Conservation (phyloP, 2,113 vertebrate genomes). For the Sakesphorus luctuosus region DNA sequence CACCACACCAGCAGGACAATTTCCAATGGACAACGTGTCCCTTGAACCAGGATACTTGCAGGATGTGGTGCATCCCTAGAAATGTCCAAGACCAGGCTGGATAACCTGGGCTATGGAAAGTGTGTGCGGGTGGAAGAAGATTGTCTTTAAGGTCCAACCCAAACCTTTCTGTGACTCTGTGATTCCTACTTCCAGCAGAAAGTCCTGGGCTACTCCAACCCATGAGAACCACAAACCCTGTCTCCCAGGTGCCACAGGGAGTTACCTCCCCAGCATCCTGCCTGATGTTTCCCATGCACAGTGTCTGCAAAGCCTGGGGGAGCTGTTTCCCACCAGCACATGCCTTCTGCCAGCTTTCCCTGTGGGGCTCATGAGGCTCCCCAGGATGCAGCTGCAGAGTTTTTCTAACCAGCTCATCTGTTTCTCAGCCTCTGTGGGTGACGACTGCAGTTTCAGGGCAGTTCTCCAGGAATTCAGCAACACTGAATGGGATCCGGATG, state of each 20-base stretch:
- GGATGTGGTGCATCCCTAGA: neutral
- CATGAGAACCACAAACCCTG: neutral
- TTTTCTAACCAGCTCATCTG: neutral
- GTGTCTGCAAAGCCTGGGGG: neutral
- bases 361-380: accelerated
- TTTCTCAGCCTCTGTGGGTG: neutral
- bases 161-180: neutral
- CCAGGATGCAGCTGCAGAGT: accelerated
- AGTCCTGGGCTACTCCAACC: neutral
- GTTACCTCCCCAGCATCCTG: accelerated
- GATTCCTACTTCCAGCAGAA: neutral
- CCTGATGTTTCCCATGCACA: accelerated
- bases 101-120: neutral
- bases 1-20: neutral
- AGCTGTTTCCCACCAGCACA: accelerated
- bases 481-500: neutral
- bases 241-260: neutral
- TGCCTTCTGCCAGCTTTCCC: neutral
- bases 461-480: conserved; percentile 16
- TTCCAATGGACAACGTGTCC: accelerated
- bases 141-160: neutral
- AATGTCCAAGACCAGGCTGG: neutral
- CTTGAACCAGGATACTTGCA: neutral
- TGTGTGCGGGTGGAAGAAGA: neutral
- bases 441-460: neutral